Conservation (phyloP, 1,140 invertebrate species). For the Drosophila aff. region DNA sequence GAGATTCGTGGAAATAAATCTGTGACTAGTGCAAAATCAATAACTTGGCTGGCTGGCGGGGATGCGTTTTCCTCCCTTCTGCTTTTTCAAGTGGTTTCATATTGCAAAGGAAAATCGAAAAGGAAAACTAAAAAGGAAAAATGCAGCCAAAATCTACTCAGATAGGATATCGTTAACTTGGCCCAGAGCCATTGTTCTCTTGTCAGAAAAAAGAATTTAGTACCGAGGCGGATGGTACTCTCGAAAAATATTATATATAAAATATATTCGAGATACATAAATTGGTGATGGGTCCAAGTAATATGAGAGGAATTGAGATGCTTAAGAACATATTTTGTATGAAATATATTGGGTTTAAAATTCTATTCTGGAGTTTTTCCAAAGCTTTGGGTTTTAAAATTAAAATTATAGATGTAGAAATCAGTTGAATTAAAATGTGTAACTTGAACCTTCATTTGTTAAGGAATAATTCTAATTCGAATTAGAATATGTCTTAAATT, state of each 20-base stretch:
- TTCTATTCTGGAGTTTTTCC: neutral
- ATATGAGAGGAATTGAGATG: neutral
- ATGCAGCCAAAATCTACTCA: constrained; percentile 29
- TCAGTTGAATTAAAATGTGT: neutral
- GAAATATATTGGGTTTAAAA: too few relatives aligned
- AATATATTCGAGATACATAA: neutral
- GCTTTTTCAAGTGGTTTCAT: constrained; percentile 68
- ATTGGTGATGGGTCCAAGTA: neutral
- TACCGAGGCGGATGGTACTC: constrained; percentile 15
- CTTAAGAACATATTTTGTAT: neutral
- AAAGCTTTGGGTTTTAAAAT: neutral
- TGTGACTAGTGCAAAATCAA: constrained; percentile 75
- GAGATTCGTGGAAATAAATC: constrained; percentile 60
- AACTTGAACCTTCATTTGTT: neutral
- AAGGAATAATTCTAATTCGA: neutral
- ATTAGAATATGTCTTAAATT: neutral
- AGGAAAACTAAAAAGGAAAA: constrained; percentile 39
- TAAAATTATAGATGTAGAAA: neutral
- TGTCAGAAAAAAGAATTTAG: constrained; percentile 1
- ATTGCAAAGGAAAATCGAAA: constrained; percentile 42
- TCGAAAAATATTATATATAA: constrained; percentile 13
- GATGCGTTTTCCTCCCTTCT: constrained; percentile 21
- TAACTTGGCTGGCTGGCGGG: constrained; percentile 37
- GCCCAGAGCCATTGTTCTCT: constrained; percentile 44
- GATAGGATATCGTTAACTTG: constrained; percentile 39